Base-by-base conservation (phyloP, 2,888 invertebrate species). In the Ctena decussata region DNA sequence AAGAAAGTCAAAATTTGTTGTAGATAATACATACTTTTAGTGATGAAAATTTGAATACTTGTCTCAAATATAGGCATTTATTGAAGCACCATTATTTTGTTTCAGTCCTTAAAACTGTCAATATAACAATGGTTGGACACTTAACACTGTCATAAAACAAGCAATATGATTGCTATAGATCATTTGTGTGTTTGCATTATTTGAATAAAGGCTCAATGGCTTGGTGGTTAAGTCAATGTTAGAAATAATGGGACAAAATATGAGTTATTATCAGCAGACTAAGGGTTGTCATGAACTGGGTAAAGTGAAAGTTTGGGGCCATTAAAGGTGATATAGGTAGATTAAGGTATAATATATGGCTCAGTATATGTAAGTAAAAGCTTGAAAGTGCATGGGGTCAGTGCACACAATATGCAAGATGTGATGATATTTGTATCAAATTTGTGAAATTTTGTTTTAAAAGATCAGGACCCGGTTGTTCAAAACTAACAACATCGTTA, bases 101-200 rank as follows among this genome's bases (percentile, higher is more conserved):
- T 65, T 65, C 35, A 18, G 18, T 65, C 65, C 5, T 65, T 35
- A 65, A 65, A 65, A 12, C 35, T 65, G 65, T 65, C 65, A 3
- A 18, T 65, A 65, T 65, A 35, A 65, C 65, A 65, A 65, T 65
- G 30, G 6, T 35, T 65, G 8, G 30, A 30, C 30, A 30, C 65
- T 65, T 65, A 18, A 65, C 30, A 30, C 11, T 27, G 65, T 35
- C 35, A 35, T 65, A 65, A 65, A 65, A 65, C 30, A 65, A 65
- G 35, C 65, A 35, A 65, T 65, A 35, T 65, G 65, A 65, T 65
- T 65, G 35, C 35, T 65, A 18, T 65, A 65, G 65, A 65, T 65
- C 35, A 65, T 65, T 65, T 65, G 21, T 32, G 32, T 65, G 35
- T 65, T 65, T 65, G 24, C 65, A 35, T 65, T 35, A 57, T 57